Evolutionary conservation across 2,797 vertebrate species (phyloP), one percentile per base, ranked within the genome.

Genomic region (Limnodromus scolopaceus): DNA sequence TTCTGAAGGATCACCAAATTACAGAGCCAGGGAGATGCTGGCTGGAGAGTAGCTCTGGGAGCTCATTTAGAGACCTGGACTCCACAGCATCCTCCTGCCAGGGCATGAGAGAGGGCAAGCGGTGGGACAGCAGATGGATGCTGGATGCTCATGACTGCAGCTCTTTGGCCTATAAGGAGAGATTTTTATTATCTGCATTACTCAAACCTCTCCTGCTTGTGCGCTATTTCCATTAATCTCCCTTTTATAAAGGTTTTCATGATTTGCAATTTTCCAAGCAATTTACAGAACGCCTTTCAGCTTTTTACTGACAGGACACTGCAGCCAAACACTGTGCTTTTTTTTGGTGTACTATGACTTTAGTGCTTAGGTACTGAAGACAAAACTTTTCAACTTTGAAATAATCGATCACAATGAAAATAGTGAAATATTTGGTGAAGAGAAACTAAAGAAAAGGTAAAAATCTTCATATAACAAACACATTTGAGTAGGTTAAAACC

Each of bases 291-390:
- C 30, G 36, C 45, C 18, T 24, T 70, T 48, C 58, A 70, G 27
- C 65, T 71, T 41, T 41, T 69, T 48, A 8, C 32, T 11, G 49
- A 48, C 85, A 61, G 36, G 49, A 20, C 27, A 22, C 8, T 1
- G 0, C 27, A 34, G 24, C 30, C 17, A 80, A 51, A 45, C 0
- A 0, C 27, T 55, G 11, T 1, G 3, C 8, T 34, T 16, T 78
- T 41, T 55, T 46, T 27, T 34, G 20, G 39, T 11, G 14, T 27
- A 2, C 11, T 27, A 2, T 14, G 18, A 51, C 11, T 69, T 54
- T 2, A 22, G 45, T 43, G 24, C 25, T 45, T 30, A 28, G 2
- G 7, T 17, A 13, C 49, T 41, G 34, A 53, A 61, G 22, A 15
- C 6, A 45, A 66, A 64, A 60, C 7, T 54, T 80, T 39, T n/a